Evolutionary conservation across 1,140 invertebrate genomes (phyloP), one percentile per base, ranked within the genome.

Genomic region (Stegodyphus dumicola): DNA sequence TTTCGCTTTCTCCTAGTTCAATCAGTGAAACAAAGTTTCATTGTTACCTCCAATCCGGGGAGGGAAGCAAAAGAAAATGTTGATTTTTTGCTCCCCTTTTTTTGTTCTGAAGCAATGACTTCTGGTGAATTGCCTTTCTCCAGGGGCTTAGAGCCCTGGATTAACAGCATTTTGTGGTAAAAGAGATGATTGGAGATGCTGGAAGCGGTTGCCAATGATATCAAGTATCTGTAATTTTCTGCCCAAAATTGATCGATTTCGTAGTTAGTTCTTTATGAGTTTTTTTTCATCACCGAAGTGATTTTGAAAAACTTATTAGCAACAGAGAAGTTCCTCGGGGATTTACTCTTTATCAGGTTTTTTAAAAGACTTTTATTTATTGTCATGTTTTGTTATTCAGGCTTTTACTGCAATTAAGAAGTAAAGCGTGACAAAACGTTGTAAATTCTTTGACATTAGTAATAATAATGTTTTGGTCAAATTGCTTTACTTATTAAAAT

Each of bases 1-100:
- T 84, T 84, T 76, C n/a, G 54, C 76, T 18, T 15, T n/a, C 64
- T 33, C 33, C 54, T 84, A 77, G 81, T 84, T 84, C 81, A 84
- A 76, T 84, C 81, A 84, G 73, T 67, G 80, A 84, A 76, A 69
- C 81, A 76, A 84, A 84, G 52, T 84, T 84, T 84, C 65, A 75
- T 84, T 84, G 73, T 76, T 84, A 76, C 81, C 69, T 84, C 73
- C 49, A 71, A 52, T 54, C 18, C 15, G 54, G 33, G 15, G 17
- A 70, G 49, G 9, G 10, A 53, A 49, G 33, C 53, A 69, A 56
- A 69, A 9, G 56, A 60, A 60, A 60, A 60, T 60, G 56, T 60
- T 60, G 56, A 60, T 60, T 10, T 60, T 60, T 60, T 15, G 9
- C 56, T 5, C 15, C 56, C 33, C 53, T 65, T 83, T 75, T 83